phyloP scores from a whole-genome alignment of 2,888 invertebrate species.

The Phaonia tiefii region DNA sequence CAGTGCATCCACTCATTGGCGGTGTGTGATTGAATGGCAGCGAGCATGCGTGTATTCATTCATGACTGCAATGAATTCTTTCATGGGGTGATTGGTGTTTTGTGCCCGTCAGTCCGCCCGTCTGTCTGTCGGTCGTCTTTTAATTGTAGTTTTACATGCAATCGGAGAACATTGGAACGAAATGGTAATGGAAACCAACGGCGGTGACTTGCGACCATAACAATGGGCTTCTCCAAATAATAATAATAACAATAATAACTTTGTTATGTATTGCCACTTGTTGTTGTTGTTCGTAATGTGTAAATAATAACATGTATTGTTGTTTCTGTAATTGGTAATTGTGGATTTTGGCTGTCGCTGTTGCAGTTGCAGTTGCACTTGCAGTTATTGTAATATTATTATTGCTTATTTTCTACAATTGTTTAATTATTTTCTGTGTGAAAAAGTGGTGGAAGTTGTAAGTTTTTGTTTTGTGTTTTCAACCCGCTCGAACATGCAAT shows the following conservation, averaged over 20 bases:
- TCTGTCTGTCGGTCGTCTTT: background rate
- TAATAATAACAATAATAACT: conserved; percentile 37
- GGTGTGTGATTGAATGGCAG: background rate
- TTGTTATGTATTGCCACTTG: conserved; percentile 37
- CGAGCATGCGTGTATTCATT: background rate
- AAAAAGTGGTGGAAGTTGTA: conserved; percentile 66
- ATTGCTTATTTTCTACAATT: conserved; percentile 32
- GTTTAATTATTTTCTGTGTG: conserved; percentile 64
- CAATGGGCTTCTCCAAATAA: conserved; percentile 20
- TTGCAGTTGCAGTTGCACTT: conserved; percentile 12
- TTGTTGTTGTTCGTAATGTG: conserved; percentile 27
- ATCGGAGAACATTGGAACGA: conserved; percentile 20
- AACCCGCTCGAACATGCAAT: conserved; percentile 16
- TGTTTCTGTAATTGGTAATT: conserved; percentile 8
- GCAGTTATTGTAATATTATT: background rate
- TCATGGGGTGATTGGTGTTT: conserved; percentile 4
- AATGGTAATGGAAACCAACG: background rate
- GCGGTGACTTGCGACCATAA: background rate
- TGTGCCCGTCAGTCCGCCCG: background rate
- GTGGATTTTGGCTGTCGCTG: no score
- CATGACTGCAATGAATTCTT: background rate
- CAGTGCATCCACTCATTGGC: background rate
- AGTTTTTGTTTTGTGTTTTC: conserved; percentile 37
- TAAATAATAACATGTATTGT: conserved; percentile 24
- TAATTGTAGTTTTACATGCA: conserved; percentile 37